phyloP scores from a whole-genome alignment of 2,888 invertebrate genomes.

The Fragum sueziense region DNA sequence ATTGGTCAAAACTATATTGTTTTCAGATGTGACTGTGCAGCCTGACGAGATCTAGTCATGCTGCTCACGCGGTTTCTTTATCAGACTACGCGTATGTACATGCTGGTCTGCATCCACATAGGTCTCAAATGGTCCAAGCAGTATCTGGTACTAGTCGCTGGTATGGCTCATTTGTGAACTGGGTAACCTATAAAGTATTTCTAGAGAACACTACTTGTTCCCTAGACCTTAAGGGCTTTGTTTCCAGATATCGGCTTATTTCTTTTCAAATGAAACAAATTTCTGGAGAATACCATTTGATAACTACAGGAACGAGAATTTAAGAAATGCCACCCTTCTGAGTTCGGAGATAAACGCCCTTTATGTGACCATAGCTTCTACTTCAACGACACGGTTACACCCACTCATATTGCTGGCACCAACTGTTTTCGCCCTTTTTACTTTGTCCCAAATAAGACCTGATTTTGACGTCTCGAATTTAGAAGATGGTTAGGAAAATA shows the following conservation, averaged over 20 bases:
- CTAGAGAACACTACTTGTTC: not conserved
- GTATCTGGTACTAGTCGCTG: not conserved
- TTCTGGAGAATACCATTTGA: not conserved
- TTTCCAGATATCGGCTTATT: not conserved
- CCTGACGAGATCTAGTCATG: not conserved
- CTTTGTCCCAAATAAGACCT: too few relatives aligned
- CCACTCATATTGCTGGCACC: too few relatives aligned
- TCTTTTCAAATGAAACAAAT: not conserved
- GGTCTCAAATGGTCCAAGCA: not conserved
- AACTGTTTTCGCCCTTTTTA: too few relatives aligned
- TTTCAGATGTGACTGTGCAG: not conserved
- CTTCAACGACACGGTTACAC: too few relatives aligned
- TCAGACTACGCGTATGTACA: not conserved
- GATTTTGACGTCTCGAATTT: too few relatives aligned
- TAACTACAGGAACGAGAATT: not conserved
- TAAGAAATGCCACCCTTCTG: too few relatives aligned
- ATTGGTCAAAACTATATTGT: not conserved
- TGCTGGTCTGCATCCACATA: not conserved
- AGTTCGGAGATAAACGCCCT: too few relatives aligned
- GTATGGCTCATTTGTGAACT: not conserved
- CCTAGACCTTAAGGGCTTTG: not conserved
- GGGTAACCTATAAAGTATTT: not conserved
- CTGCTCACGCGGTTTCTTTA: not conserved
- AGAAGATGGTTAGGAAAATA: not conserved
- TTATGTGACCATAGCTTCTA: too few relatives aligned